These are phyloP conservation scores for Cataglyphis albicans DNA, from an alignment of 2,888 invertebrate species.

Conservation along the genomic window DNA sequence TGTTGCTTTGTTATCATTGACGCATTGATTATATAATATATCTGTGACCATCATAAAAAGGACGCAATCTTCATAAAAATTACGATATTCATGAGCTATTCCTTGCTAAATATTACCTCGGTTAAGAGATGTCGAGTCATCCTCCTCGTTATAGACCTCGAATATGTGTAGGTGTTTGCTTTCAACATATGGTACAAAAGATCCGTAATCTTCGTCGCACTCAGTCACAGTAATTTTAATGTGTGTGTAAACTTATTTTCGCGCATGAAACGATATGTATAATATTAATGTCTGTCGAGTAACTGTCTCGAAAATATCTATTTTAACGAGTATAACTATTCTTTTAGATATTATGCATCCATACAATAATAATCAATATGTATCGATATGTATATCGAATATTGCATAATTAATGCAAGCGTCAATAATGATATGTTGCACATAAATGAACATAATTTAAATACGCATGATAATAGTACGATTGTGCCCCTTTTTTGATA, in stretches of 20 bases:
- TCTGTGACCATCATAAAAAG: constrained; percentile 13
- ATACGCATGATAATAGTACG: neutral
- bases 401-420: constrained; percentile 9
- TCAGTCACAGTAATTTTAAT: constrained; percentile 45
- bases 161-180: constrained; percentile 14
- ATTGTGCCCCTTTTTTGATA: constrained; percentile 17
- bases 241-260: constrained; percentile 68
- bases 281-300: constrained; percentile 55
- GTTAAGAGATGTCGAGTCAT: constrained; percentile 24
- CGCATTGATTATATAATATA: constrained; percentile 31
- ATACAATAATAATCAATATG: constrained; percentile 9
- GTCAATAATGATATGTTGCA: constrained; percentile 17
- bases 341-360: neutral
- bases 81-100: constrained; percentile 35
- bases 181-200: constrained; percentile 36
- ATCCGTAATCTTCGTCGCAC: constrained; percentile 17
- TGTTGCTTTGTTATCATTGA: constrained; percentile 25
- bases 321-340: constrained; percentile 14
- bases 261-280: constrained; percentile 53
- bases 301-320: constrained; percentile 48
- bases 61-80: constrained; percentile 37
- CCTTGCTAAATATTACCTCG: constrained; percentile 36
- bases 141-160: constrained; percentile 3
- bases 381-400: neutral
- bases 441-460: neutral